phyloP scores from a whole-genome alignment of 2,888 invertebrate species.

The Rhaphigaster nebulosa region DNA sequence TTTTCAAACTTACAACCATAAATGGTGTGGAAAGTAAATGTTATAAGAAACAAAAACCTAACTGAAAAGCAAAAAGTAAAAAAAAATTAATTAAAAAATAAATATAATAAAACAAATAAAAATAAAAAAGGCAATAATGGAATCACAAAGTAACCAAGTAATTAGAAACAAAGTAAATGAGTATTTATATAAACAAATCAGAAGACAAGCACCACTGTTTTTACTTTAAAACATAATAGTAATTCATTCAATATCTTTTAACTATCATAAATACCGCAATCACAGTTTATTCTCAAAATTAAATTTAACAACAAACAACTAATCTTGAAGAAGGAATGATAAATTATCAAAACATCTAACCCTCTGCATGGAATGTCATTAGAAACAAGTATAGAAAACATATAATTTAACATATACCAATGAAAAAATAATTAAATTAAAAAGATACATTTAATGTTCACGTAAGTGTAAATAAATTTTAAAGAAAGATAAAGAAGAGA shows the following conservation, averaged over 20 bases:
- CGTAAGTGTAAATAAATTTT: background rate
- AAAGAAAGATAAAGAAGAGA: background rate
- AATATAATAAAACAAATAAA: background rate
- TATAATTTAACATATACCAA: background rate
- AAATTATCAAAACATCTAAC: background rate
- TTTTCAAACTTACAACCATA: background rate
- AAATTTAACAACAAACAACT: background rate
- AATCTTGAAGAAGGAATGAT: background rate
- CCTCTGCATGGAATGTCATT: background rate
- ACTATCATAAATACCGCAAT: background rate
- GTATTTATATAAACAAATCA: background rate
- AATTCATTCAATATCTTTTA: background rate
- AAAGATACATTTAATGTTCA: background rate
- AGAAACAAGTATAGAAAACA: too few relatives aligned
- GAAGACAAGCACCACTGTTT: background rate
- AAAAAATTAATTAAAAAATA: background rate
- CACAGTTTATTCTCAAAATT: too few relatives aligned
- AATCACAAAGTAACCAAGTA: background rate
- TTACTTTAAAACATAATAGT: background rate
- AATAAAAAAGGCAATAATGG: background rate
- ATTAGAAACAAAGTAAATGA: background rate
- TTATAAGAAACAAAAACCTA: background rate
- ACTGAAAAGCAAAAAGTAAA: background rate
- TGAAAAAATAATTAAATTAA: background rate
- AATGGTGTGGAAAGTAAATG: background rate